Percentiles rank a stretch among this genome's conserved stretches.
phyloP scores from a whole-genome alignment of 2,888 invertebrate genomes.

The Thymelicus sylvestris region DNA sequence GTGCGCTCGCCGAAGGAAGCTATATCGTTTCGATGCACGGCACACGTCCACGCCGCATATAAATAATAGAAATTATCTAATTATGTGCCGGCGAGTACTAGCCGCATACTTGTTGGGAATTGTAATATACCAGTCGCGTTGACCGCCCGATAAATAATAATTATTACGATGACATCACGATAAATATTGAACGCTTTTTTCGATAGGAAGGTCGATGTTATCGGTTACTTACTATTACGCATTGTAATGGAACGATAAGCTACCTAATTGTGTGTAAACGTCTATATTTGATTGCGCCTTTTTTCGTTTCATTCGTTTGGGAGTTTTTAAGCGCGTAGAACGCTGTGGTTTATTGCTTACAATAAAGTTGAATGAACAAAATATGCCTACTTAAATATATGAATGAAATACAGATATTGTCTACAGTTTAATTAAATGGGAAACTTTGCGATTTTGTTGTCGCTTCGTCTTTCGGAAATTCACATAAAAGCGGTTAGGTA shows the following conservation, averaged over 20 bases:
- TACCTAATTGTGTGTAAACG: constrained; percentile 61
- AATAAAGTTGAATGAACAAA: too few species aligned
- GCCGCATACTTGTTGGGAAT: constrained; percentile 67
- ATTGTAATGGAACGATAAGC: constrained; percentile 75
- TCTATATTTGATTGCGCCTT: constrained; percentile 43
- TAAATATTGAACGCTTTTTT: constrained; percentile 72
- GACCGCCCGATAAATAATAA: constrained; percentile 63
- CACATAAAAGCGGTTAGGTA: too few species aligned
- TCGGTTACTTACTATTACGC: constrained; percentile 77
- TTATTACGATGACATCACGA: constrained; percentile 68
- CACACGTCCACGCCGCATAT: constrained; percentile 75
- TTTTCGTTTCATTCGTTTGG: constrained; percentile 30
- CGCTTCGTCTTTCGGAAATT: not conserved
- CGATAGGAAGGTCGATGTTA: constrained; percentile 76
- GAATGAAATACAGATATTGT: too few species aligned
- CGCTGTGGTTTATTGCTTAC: not conserved
- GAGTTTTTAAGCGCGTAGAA: not conserved
- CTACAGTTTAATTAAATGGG: too few species aligned
- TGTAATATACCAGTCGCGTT: constrained; percentile 64
- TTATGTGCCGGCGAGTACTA: constrained; percentile 73
- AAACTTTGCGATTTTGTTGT: too few species aligned
- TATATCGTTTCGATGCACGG: constrained; percentile 64
- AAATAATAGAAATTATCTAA: constrained; percentile 84
- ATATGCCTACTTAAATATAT: too few species aligned
- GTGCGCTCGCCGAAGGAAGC: constrained; percentile 67